phyloP scores from a whole-genome alignment of 1,140 invertebrate species.

The Battus philenor region DNA sequence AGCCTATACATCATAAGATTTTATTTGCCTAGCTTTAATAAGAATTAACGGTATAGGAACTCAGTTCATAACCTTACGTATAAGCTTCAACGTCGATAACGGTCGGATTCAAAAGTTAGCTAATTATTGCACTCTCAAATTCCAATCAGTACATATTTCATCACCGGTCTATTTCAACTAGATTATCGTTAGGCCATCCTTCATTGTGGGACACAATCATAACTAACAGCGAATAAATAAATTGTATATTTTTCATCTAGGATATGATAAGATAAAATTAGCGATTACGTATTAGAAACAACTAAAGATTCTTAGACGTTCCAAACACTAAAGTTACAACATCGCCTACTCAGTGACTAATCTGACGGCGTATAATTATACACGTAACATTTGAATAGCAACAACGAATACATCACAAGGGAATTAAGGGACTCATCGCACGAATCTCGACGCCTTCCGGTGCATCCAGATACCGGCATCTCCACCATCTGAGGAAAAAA shows the following conservation, averaged over 20 bases:
- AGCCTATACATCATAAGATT: neutral
- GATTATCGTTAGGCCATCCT: constrained; percentile 25
- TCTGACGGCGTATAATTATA: constrained; percentile 64
- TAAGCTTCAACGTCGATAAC: constrained; percentile 40
- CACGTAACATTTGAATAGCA: constrained; percentile 57
- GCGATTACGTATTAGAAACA: constrained; percentile 63
- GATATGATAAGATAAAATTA: constrained; percentile 55
- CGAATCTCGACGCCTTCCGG: too few relatives aligned
- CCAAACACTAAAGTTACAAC: constrained; percentile 67
- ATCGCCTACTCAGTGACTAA: constrained; percentile 71
- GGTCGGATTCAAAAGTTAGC: constrained; percentile 54
- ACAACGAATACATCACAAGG: constrained; percentile 65
- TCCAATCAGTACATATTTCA: constrained; percentile 3
- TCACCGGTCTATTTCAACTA: neutral
- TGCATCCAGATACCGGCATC: constrained; percentile 9
- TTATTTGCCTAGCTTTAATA: neutral
- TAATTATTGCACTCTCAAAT: constrained; percentile 53
- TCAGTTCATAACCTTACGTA: constrained; percentile 21
- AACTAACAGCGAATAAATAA: constrained; percentile 52
- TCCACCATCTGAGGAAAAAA: neutral
- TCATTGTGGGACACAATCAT: constrained; percentile 17
- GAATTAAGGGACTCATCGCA: constrained; percentile 5
- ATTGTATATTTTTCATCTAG: constrained; percentile 51
- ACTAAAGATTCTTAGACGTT: constrained; percentile 70
- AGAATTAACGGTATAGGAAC: neutral